Evolutionary conservation across 2,888 invertebrate genomes (phyloP).

Genomic region (Polymixis flavicincta): DNA sequence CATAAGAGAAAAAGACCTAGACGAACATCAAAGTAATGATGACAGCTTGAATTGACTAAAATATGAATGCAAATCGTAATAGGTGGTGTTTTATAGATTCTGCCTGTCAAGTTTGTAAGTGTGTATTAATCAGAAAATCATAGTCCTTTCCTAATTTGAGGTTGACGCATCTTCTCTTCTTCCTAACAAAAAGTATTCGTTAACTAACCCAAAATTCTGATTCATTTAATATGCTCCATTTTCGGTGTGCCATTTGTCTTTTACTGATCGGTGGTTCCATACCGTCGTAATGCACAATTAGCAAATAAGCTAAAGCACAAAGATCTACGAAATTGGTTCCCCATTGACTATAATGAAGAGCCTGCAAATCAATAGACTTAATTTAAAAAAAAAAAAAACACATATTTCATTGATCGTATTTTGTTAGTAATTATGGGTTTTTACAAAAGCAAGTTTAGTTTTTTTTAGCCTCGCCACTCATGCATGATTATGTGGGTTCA

Average conservation of each 20-base stretch:
- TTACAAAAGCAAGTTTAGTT: neutral
- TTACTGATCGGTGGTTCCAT: no score
- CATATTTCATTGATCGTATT: neutral
- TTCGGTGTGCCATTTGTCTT: rapidly evolving
- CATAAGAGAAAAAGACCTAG: no score
- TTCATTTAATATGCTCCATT: neutral
- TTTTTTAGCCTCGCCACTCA: neutral
- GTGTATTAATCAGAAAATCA: neutral
- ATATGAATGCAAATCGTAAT: no score
- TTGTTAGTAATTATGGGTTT: neutral
- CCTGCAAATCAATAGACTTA: conserved; percentile 11
- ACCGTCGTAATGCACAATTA: neutral
- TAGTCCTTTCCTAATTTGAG: neutral
- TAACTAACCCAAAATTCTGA: conserved; percentile 31
- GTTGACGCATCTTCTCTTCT: neutral
- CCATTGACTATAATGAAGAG: conserved; percentile 44
- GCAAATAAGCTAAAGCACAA: conserved; percentile 33
- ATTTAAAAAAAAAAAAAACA: no score
- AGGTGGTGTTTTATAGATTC: no score
- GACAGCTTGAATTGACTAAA: no score
- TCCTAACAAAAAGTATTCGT: neutral
- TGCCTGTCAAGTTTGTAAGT: neutral
- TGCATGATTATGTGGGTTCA: neutral
- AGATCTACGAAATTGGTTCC: conserved; percentile 43
- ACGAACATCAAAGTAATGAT: no score